Evolutionary conservation across 2,797 vertebrate species (phyloP).

Genomic region (Onychomys torridus): DNA sequence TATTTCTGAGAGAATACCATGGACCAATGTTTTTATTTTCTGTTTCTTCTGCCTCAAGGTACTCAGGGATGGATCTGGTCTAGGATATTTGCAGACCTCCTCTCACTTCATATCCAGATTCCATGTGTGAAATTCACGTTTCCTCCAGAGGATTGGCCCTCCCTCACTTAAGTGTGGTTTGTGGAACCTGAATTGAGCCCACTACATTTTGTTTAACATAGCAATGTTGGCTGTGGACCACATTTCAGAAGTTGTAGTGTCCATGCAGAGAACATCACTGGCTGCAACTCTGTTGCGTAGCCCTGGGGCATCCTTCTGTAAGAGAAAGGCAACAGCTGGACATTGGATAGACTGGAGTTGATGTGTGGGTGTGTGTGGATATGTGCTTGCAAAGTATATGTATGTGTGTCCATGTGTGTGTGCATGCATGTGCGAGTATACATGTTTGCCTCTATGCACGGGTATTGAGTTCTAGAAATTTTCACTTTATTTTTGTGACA

Average conservation of each 20-base stretch:
- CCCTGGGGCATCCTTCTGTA: not conserved
- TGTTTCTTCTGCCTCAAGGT: not conserved
- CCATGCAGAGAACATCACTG: not conserved
- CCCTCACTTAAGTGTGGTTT: rapidly evolving
- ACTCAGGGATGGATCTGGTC: not conserved
- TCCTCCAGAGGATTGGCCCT: not conserved
- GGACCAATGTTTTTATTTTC: rapidly evolving
- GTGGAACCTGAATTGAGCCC: rapidly evolving
- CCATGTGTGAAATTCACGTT: not conserved
- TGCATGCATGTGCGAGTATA: not conserved
- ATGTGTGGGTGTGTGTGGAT: not conserved
- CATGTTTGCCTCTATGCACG: too few relatives aligned
- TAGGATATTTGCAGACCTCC: not conserved
- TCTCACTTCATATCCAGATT: too few relatives aligned
- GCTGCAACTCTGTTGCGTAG: not conserved
- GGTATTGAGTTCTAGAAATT: not conserved
- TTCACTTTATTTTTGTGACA: not conserved
- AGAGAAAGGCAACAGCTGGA: not conserved
- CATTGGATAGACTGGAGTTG: rapidly evolving
- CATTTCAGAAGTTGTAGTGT: not conserved
- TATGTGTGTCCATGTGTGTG: not conserved
- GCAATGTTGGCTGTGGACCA: not conserved
- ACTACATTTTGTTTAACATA: rapidly evolving
- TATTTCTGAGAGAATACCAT: rapidly evolving
- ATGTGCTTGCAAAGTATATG: too few relatives aligned